Conservation (phyloP, 1,140 invertebrate species). For the Cydia splendana region DNA sequence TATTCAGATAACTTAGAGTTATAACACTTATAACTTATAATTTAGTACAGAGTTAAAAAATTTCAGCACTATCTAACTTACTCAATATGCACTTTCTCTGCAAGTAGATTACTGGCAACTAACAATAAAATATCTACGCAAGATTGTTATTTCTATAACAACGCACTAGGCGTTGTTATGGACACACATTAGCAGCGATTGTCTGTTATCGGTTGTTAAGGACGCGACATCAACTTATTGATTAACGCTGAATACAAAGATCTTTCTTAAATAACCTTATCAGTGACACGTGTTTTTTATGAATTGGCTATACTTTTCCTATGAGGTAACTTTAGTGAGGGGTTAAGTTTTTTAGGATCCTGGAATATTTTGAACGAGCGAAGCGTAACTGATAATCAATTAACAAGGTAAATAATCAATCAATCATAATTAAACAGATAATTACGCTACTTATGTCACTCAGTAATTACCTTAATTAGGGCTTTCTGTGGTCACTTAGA, state of each 20-base stretch:
- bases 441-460: neutral
- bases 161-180: neutral
- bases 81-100: too few species aligned
- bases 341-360: neutral
- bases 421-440: neutral
- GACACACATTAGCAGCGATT: neutral
- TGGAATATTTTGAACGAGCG: neutral
- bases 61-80: too few species aligned
- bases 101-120: too few species aligned
- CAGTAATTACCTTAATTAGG: too few species aligned
- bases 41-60: too few species aligned
- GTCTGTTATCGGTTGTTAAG: neutral
- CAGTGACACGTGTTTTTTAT: too few species aligned
- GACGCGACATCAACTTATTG: neutral
- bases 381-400: neutral
- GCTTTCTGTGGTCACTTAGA: too few species aligned
- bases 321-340: neutral
- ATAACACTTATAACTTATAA: too few species aligned
- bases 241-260: neutral
- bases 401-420: neutral
- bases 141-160: constrained; percentile 7
- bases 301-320: too few species aligned
- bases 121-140: neutral
- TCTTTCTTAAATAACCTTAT: neutral
- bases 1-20: too few species aligned